Evolutionary conservation across 2,888 invertebrate genomes (phyloP).

Genomic region (Andrena haemorrhoa): DNA sequence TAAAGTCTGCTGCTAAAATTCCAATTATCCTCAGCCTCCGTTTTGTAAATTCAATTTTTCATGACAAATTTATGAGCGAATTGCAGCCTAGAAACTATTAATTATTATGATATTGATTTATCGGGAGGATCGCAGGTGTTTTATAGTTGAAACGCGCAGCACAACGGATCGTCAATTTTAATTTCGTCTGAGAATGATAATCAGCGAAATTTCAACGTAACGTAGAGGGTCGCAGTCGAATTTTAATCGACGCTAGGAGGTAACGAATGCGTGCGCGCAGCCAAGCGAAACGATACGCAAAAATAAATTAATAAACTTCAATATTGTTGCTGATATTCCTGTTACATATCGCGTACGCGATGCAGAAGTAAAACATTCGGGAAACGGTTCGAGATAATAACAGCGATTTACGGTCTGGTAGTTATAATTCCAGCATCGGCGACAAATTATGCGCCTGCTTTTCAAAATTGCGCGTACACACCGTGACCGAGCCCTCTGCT

Average conservation of each 20-base stretch:
- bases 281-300: slow-evolving; percentile 28
- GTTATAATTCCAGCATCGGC: slow-evolving; percentile 39
- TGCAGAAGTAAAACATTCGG: slow-evolving; percentile 41
- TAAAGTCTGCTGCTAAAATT: background rate
- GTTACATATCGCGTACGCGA: slow-evolving; percentile 26
- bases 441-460: slow-evolving; percentile 48
- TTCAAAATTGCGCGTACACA: slow-evolving; percentile 34
- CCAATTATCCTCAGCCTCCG: background rate
- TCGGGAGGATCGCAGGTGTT: background rate
- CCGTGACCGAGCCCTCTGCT: background rate
- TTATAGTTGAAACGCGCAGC: background rate
- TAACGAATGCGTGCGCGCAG: slow-evolving; percentile 35
- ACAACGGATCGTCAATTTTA: background rate
- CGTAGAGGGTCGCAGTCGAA: background rate
- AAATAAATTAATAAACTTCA: slow-evolving; percentile 57
- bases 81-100: background rate
- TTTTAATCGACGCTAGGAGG: slow-evolving; percentile 34
- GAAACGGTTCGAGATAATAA: slow-evolving; percentile 47
- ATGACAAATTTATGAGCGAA: background rate
- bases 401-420: slow-evolving; percentile 54
- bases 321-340: slow-evolving; percentile 50
- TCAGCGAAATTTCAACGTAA: background rate
- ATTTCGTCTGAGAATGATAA: background rate
- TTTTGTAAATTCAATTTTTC: background rate
- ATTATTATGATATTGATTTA: background rate